Evolutionary conservation across 2,113 vertebrate genomes (phyloP).

Genomic region (Madoqua kirkii): DNA sequence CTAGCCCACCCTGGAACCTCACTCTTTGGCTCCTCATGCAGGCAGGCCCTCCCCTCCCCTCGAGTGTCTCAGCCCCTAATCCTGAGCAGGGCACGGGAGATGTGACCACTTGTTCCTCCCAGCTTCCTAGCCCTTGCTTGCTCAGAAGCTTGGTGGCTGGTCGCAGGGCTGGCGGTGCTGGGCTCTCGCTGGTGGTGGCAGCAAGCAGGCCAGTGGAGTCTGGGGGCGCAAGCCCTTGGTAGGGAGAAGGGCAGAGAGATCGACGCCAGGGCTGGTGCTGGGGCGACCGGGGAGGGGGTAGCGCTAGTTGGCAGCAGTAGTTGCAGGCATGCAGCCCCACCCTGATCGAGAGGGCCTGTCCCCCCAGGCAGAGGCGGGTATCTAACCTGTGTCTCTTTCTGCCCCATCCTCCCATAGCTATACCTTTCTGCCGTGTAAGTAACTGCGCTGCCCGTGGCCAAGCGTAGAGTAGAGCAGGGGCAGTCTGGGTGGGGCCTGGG

Average conservation of each 20-base stretch:
- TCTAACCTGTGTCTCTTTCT: slow-evolving; percentile 83
- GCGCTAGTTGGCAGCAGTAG: slow-evolving; percentile 42
- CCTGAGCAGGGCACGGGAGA: not conserved
- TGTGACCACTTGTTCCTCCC: not conserved
- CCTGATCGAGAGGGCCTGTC: not conserved
- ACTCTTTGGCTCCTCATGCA: not conserved
- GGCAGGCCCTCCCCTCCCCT: not conserved
- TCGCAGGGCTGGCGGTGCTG: slow-evolving; percentile 42
- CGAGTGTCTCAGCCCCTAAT: not conserved
- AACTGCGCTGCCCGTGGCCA: slow-evolving; percentile 75
- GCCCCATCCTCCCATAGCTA: slow-evolving; percentile 88
- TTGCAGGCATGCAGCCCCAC: slow-evolving; percentile 27
- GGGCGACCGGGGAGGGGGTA: slow-evolving; percentile 16
- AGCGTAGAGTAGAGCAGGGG: slow-evolving; percentile 69
- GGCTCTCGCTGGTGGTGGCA: slow-evolving; percentile 35
- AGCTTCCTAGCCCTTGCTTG: not conserved
- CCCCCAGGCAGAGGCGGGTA: slow-evolving; percentile 3
- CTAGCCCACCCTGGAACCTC: not conserved
- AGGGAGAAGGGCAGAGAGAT: slow-evolving; percentile 9
- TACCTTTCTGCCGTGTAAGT: slow-evolving; percentile 98
- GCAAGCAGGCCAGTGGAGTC: not conserved
- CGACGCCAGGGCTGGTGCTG: not conserved
- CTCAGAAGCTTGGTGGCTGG: slow-evolving; percentile 62
- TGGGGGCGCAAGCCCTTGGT: not conserved
- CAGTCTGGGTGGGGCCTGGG: slow-evolving; percentile 46